These are phyloP conservation scores for Coregonus ussuriensis DNA, from an alignment of 2,797 vertebrate genomes.

Conservation along the genomic window DNA sequence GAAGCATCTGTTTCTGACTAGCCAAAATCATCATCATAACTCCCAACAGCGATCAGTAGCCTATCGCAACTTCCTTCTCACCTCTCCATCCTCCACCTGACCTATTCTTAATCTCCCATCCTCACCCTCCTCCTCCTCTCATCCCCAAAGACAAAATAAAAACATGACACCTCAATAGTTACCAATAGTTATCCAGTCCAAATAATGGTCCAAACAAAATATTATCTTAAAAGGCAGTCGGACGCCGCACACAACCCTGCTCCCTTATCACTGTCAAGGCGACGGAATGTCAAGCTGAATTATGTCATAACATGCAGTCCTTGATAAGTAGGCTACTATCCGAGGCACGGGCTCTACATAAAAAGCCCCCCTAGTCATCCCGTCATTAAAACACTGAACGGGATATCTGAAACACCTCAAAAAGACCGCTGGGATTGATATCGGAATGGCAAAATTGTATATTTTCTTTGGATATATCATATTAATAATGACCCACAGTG, in stretches of 20 bases:
- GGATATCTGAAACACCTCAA: background rate
- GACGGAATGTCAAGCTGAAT: constrained; percentile 22
- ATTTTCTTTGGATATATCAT: constrained; percentile 6
- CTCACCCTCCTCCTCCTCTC: background rate
- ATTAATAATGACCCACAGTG: background rate
- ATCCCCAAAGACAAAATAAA: background rate
- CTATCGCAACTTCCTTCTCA: too few relatives aligned
- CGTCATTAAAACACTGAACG: background rate
- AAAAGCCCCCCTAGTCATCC: background rate
- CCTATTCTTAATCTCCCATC: background rate
- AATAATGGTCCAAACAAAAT: background rate
- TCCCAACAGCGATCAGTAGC: background rate
- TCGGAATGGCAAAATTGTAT: constrained; percentile 14
- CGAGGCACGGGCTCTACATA: background rate
- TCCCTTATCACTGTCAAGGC: constrained; percentile 14
- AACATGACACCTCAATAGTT: background rate
- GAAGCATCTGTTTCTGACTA: background rate
- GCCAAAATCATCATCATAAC: background rate
- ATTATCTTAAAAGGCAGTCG: constrained; percentile 25
- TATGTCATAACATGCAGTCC: constrained; percentile 11
- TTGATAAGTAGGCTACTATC: background rate
- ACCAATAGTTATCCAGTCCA: background rate
- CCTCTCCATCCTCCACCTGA: background rate
- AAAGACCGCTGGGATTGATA: background rate
- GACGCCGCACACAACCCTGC: background rate